Conservation (phyloP, 2,113 vertebrate species). For the Apteryx owenii region DNA sequence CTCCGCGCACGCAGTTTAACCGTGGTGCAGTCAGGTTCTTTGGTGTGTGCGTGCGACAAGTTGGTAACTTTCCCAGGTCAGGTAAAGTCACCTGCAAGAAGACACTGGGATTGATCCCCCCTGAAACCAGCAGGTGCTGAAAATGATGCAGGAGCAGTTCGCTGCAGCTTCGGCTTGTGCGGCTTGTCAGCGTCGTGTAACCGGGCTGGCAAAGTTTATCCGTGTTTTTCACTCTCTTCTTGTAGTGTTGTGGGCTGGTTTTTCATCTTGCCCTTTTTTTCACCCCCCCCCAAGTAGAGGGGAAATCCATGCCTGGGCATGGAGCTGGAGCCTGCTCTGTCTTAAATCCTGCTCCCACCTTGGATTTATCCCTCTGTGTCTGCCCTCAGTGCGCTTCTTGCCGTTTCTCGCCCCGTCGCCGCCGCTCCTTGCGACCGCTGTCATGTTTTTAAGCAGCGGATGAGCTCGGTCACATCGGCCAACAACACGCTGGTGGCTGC, state of each 20-base stretch:
- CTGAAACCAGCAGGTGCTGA: not conserved
- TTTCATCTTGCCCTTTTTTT: not conserved
- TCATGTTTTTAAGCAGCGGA: not conserved
- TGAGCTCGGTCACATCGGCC: fast-evolving
- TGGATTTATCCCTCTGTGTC: not conserved
- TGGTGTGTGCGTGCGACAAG: not conserved
- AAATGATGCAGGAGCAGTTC: not conserved
- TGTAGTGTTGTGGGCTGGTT: not conserved
- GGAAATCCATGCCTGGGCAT: not conserved
- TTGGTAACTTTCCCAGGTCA: fast-evolving
- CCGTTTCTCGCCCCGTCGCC: not conserved
- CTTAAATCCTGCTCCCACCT: not conserved
- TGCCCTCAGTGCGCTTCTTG: not conserved
- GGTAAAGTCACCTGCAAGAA: not conserved
- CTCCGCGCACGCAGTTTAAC: not conserved
- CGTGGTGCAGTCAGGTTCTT: not conserved
- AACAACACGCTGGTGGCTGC: not conserved
- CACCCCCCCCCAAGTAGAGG: not conserved
- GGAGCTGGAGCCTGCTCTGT: not conserved
- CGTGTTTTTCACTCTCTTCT: not conserved
- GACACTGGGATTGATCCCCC: not conserved
- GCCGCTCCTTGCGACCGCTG: not conserved
- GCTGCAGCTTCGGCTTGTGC: not conserved
- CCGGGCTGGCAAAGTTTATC: fast-evolving
- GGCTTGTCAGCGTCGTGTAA: not conserved